phyloP scores from a whole-genome alignment of 2,113 vertebrate genomes.

The Shinisaurus crocodilurus region DNA sequence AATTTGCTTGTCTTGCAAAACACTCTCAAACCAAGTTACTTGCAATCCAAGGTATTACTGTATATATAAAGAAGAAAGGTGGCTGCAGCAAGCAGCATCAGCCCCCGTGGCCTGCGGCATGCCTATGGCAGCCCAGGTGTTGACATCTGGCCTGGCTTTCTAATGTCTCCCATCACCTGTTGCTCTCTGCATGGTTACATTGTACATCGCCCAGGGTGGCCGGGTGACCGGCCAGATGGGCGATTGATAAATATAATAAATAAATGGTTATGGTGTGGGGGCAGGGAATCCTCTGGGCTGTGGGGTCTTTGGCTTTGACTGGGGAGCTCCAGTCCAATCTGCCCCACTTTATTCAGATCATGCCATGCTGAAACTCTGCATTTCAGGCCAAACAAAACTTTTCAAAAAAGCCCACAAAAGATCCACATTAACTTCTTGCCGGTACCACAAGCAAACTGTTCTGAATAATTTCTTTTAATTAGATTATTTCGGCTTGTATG shows the following conservation, averaged over 20 bases:
- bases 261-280: too few relatives aligned
- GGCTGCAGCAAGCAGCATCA: background rate
- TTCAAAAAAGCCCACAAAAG: background rate
- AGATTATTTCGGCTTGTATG: background rate
- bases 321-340: background rate
- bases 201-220: too few relatives aligned
- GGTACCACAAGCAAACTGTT: background rate
- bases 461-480: background rate
- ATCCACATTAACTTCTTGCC: background rate
- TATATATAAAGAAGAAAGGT: background rate
- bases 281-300: too few relatives aligned
- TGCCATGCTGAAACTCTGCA: background rate
- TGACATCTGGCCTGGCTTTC: background rate
- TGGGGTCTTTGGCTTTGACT: too few relatives aligned
- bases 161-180: background rate
- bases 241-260: too few relatives aligned
- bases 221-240: too few relatives aligned
- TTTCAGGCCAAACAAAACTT: background rate
- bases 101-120: too few relatives aligned
- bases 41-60: too few relatives aligned
- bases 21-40: too few relatives aligned
- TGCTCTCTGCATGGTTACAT: background rate
- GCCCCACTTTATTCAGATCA: background rate
- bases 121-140: background rate
- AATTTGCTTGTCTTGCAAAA: too few relatives aligned